Conservation (phyloP, 1,140 invertebrate genomes). For the Cherax destructor region DNA sequence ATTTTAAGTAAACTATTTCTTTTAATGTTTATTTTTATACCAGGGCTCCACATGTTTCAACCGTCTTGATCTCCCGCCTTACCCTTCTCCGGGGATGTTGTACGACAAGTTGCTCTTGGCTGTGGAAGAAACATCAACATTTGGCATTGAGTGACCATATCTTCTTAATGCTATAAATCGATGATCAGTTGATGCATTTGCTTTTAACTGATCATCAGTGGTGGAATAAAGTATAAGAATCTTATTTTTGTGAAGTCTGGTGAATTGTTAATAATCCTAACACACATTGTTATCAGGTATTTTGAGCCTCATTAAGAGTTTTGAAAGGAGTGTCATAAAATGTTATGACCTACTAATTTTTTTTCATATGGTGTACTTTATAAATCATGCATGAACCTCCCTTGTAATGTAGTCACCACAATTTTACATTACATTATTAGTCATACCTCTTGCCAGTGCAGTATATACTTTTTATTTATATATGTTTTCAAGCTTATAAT, state of each 20-base stretch:
- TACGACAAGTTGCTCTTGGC: constrained; percentile 95
- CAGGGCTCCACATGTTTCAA: constrained; percentile 97
- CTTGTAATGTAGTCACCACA: not conserved
- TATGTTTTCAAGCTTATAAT: not conserved
- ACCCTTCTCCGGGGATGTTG: constrained; percentile 93
- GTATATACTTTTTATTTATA: not conserved
- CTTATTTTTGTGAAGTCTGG: constrained; percentile 10
- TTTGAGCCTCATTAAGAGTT: constrained; percentile 3
- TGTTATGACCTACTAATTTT: not conserved
- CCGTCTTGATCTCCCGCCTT: constrained; percentile 95
- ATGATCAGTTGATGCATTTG: not conserved
- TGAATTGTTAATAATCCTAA: not conserved
- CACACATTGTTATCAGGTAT: constrained; percentile 10
- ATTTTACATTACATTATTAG: not conserved
- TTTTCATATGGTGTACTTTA: not conserved
- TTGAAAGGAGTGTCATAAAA: not conserved
- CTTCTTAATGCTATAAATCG: not conserved
- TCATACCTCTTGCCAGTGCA: constrained; percentile 12
- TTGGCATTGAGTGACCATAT: constrained; percentile 91
- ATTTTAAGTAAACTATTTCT: constrained; percentile 56
- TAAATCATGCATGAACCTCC: not conserved
- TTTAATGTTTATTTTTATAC: constrained; percentile 73
- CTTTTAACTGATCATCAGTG: not conserved
- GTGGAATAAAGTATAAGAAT: not conserved
- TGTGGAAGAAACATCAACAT: constrained; percentile 97